phyloP scores from a whole-genome alignment of 2,113 vertebrate species.

The Podiceps cristatus region DNA sequence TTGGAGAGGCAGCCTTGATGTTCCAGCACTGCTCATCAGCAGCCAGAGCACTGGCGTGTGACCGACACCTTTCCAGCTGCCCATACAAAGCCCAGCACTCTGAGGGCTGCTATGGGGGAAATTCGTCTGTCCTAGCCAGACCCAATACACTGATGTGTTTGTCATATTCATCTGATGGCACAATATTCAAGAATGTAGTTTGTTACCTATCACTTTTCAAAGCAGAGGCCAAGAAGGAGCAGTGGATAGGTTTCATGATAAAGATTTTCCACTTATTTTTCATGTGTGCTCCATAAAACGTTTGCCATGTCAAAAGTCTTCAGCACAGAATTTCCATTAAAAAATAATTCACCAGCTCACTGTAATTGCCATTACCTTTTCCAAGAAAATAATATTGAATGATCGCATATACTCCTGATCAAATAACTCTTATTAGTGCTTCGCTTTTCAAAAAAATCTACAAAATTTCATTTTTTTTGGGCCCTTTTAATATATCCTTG shows the following conservation, averaged over 20 bases:
- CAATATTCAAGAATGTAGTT: not conserved
- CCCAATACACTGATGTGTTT: not conserved
- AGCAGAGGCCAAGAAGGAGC: not conserved
- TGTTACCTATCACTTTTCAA: not conserved
- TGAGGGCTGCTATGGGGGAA: too few species aligned
- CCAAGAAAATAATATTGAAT: not conserved
- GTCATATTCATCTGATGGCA: not conserved
- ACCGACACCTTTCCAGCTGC: too few species aligned
- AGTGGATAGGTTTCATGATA: not conserved
- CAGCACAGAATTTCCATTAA: not conserved
- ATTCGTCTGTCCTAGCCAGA: too few species aligned
- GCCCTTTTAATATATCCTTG: not conserved
- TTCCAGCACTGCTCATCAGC: too few species aligned
- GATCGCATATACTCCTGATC: not conserved
- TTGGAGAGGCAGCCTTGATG: too few species aligned
- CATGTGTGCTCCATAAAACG: not conserved
- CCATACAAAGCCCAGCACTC: too few species aligned
- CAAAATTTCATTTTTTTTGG: not conserved
- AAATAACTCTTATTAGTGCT: not conserved
- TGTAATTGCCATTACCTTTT: not conserved
- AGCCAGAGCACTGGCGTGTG: too few species aligned
- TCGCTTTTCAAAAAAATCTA: not conserved
- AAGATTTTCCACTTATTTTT: not conserved
- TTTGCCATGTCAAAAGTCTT: not conserved
- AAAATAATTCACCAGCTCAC: fast-evolving